Percentiles rank a stretch among this genome's conserved stretches.
Evolutionary conservation across 2,113 vertebrate genomes (phyloP).

Genomic region (Centrocercus urophasianus): DNA sequence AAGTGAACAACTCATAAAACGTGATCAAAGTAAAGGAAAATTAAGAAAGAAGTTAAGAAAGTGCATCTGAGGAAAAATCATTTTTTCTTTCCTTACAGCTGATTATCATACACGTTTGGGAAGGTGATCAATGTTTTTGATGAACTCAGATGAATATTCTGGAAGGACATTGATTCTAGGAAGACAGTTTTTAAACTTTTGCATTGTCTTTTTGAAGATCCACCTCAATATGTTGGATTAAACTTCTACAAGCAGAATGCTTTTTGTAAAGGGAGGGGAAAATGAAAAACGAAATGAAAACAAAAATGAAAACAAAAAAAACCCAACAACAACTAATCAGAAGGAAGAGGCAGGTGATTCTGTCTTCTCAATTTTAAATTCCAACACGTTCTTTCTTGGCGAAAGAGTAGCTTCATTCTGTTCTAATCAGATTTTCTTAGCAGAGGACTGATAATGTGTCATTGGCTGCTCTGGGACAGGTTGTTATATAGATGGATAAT

Average conservation of each 20-base stretch:
- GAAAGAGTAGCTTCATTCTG: not conserved
- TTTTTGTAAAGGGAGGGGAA: not conserved
- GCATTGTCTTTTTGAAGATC: not conserved
- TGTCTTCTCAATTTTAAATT: not conserved
- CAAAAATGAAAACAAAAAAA: not conserved
- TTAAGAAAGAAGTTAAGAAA: not conserved
- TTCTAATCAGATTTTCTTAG: not conserved
- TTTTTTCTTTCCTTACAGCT: not conserved
- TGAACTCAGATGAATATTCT: not conserved
- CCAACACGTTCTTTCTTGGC: not conserved
- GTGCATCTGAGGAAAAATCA: not conserved
- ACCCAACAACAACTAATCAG: too few relatives aligned
- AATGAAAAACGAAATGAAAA: not conserved
- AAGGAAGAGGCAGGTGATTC: not conserved
- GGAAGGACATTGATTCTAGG: not conserved
- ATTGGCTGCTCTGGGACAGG: not conserved
- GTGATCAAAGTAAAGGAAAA: not conserved
- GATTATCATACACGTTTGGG: not conserved
- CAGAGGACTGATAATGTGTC: not conserved
- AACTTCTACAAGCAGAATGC: not conserved
- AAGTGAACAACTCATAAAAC: not conserved
- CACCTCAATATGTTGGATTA: not conserved
- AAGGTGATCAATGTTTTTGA: not conserved
- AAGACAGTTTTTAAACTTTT: not conserved
- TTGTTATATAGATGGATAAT: not conserved